phyloP scores from a whole-genome alignment of 2,797 vertebrate genomes.

The Falco concolor region DNA sequence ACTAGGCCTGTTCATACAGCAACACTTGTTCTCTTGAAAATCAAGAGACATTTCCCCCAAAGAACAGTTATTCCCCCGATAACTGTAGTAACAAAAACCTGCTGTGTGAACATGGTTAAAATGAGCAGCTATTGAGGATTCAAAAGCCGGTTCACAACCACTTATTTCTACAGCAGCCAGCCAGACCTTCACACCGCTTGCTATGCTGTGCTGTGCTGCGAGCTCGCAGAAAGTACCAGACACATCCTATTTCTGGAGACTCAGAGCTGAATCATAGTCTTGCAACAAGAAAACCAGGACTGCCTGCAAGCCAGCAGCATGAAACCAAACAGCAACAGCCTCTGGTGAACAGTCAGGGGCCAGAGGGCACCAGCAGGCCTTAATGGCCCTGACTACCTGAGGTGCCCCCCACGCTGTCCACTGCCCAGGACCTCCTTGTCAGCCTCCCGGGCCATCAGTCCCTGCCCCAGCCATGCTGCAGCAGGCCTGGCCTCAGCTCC shows the following conservation, averaged over 20 bases:
- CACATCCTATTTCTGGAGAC: not conserved
- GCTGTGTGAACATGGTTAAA: not conserved
- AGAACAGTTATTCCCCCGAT: not conserved
- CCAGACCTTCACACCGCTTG: not conserved
- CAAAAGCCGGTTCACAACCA: not conserved
- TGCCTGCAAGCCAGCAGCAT: not conserved
- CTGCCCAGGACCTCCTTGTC: not conserved
- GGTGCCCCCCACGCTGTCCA: no score
- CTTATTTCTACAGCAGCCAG: not conserved
- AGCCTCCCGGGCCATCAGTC: fast-evolving
- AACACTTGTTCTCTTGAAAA: not conserved
- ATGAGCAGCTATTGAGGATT: slow-evolving; percentile 2
- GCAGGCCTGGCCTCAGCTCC: not conserved
- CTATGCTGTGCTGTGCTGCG: not conserved
- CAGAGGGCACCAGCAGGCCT: fast-evolving
- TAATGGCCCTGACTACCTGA: not conserved
- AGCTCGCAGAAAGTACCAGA: not conserved
- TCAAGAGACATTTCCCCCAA: not conserved
- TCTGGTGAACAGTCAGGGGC: not conserved
- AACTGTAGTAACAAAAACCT: not conserved
- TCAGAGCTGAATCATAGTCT: slow-evolving; percentile 18
- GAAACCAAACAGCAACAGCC: not conserved
- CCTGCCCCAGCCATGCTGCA: no score
- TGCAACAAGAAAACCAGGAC: not conserved
- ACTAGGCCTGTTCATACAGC: not conserved